phyloP scores from a whole-genome alignment of 2,113 vertebrate genomes.

The Percopsis transmontana region DNA sequence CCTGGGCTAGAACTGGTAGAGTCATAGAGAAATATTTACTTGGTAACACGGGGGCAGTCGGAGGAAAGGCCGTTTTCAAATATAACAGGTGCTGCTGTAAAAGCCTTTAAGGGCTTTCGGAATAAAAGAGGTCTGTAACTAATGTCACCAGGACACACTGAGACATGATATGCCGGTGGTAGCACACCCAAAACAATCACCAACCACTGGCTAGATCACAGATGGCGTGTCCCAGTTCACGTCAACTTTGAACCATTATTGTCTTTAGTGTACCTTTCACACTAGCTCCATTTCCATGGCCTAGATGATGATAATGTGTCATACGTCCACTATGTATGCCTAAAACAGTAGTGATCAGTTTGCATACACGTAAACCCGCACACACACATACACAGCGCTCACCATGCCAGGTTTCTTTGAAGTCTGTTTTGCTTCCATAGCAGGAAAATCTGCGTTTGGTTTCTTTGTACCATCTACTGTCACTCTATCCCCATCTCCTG shows the following conservation, averaged over 20 bases:
- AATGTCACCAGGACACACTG: too few relatives aligned
- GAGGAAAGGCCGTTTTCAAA: too few relatives aligned
- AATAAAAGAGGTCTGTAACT: too few relatives aligned
- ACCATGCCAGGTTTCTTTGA: conserved; percentile 26
- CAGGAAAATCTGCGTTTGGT: not conserved
- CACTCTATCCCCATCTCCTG: not conserved
- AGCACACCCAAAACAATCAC: too few relatives aligned
- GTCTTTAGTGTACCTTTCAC: not conserved
- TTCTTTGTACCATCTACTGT: not conserved
- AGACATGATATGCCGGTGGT: too few relatives aligned
- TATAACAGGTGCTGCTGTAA: too few relatives aligned
- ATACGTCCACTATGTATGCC: not conserved
- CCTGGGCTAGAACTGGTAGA: too few relatives aligned
- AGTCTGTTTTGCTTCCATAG: conserved; percentile 7
- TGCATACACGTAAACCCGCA: not conserved
- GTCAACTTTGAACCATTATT: not conserved
- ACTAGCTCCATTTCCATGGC: not conserved
- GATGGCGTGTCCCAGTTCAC: not conserved
- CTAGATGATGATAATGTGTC: not conserved
- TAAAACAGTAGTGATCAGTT: not conserved
- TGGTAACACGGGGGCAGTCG: too few relatives aligned
- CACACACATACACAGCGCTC: conserved; percentile 7
- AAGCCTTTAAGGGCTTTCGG: too few relatives aligned
- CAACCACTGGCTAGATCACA: conserved; percentile 1
- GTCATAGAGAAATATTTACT: too few relatives aligned